Conservation (phyloP, 2,113 vertebrate genomes). For the Myiozetetes cayanensis region DNA sequence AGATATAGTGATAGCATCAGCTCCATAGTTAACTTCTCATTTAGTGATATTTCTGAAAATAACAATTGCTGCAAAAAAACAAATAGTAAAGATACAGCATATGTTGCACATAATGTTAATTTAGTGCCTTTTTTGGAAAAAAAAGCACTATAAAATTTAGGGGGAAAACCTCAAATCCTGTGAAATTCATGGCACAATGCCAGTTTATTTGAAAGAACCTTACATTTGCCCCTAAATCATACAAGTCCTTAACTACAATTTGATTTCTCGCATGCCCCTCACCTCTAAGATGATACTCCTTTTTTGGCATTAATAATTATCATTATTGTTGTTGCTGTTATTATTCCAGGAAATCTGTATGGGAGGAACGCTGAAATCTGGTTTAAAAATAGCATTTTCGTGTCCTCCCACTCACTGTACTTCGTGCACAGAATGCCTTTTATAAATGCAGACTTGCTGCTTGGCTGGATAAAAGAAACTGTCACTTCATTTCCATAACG, state of each 20-base stretch:
- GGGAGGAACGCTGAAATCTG: conserved; percentile 69
- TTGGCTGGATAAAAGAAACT: conserved; percentile 78
- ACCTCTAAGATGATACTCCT: conserved; percentile 55
- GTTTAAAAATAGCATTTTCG: conserved; percentile 79
- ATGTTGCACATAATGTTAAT: neutral
- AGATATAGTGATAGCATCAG: neutral
- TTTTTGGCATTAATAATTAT: conserved; percentile 65
- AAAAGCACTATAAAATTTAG: neutral
- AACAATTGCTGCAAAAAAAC: neutral
- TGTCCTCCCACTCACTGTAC: conserved; percentile 76
- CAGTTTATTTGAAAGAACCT: neutral
- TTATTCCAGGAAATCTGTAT: conserved; percentile 71
- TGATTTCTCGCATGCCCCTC: conserved; percentile 48
- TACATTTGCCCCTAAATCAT: neutral
- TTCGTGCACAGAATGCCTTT: conserved; percentile 74
- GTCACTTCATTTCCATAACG: conserved; percentile 78
- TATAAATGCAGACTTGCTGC: conserved; percentile 78
- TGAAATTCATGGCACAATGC: neutral
- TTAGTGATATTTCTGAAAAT: neutral
- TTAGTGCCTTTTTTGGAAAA: neutral
- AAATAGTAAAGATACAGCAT: neutral
- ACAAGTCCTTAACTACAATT: neutral
- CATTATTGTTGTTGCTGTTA: conserved; percentile 71
- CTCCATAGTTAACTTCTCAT: neutral
- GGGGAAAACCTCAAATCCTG: neutral